These are phyloP conservation scores for Parnassius orleans DNA, from an alignment of 2,888 invertebrate genomes.

Conservation along the genomic window DNA sequence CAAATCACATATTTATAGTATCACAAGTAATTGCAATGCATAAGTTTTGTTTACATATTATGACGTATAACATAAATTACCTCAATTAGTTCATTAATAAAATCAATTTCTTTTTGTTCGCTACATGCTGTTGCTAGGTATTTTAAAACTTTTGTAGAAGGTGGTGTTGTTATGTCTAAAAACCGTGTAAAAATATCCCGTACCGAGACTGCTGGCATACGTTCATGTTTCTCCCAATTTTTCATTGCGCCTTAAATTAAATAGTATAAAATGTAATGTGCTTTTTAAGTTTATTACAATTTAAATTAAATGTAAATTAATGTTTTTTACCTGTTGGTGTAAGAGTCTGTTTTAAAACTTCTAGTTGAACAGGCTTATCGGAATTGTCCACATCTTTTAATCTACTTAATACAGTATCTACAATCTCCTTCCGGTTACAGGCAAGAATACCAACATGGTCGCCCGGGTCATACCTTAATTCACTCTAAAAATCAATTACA, in stretches of 20 bases:
- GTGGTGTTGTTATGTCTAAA: constrained; percentile 95
- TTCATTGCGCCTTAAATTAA: constrained; percentile 86
- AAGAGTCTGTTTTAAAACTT: constrained; percentile 90
- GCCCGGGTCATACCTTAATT: constrained; percentile 90
- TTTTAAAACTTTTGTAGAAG: constrained; percentile 90
- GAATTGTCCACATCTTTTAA: constrained; percentile 84
- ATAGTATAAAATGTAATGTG: constrained; percentile 1
- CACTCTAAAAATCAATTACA: constrained; percentile 49
- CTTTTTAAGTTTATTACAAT: no score
- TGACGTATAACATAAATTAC: constrained; percentile 59
- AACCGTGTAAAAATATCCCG: constrained; percentile 88
- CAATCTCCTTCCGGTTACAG: constrained; percentile 88
- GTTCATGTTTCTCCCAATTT: constrained; percentile 91
- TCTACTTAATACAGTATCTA: constrained; percentile 87
- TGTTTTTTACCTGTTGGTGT: constrained; percentile 86
- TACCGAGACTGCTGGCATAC: constrained; percentile 87
- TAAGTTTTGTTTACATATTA: no score
- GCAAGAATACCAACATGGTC: constrained; percentile 97
- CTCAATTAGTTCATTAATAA: constrained; percentile 86
- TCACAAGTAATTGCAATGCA: background rate
- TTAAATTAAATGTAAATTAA: background rate
- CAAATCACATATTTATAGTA: background rate
- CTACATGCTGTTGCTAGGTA: constrained; percentile 89
- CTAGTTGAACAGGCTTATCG: constrained; percentile 87
- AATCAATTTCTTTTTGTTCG: constrained; percentile 85